Percentiles rank a stretch among this genome's conserved stretches.
These are phyloP conservation scores for Lacerta bilineata DNA, from an alignment of 2,797 vertebrate species.

Conservation along the genomic window DNA sequence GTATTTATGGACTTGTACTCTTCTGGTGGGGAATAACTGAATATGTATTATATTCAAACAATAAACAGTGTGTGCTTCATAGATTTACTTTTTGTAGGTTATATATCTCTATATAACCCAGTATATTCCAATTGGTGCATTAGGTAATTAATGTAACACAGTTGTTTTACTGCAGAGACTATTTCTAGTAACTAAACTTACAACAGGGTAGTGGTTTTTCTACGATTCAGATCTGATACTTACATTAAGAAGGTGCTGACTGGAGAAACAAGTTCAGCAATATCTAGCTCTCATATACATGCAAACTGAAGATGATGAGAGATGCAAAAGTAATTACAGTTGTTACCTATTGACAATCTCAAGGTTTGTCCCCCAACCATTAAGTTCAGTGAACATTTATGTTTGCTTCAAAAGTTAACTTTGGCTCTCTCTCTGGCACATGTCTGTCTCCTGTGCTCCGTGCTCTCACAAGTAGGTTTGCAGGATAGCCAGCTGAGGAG, in stretches of 20 bases:
- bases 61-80: background rate
- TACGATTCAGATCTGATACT: background rate
- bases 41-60: background rate
- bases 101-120: background rate
- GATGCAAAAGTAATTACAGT: background rate
- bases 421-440: background rate
- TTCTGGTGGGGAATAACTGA: background rate
- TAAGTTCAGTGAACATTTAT: background rate
- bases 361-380: background rate
- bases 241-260: background rate
- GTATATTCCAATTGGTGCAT: too few species aligned
- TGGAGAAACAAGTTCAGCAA: background rate
- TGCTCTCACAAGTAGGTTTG: background rate
- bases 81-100: background rate
- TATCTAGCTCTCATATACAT: background rate
- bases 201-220: background rate
- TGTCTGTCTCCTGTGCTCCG: too few species aligned
- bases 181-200: background rate
- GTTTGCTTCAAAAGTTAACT: background rate
- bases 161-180: background rate
- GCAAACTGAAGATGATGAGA: slow-evolving; percentile 7
- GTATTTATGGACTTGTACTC: background rate
- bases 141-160: background rate
- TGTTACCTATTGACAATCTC: background rate
- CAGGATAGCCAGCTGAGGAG: background rate